These are phyloP conservation scores for Halocaridina rubra DNA, from an alignment of 2,888 invertebrate species.

Conservation along the genomic window DNA sequence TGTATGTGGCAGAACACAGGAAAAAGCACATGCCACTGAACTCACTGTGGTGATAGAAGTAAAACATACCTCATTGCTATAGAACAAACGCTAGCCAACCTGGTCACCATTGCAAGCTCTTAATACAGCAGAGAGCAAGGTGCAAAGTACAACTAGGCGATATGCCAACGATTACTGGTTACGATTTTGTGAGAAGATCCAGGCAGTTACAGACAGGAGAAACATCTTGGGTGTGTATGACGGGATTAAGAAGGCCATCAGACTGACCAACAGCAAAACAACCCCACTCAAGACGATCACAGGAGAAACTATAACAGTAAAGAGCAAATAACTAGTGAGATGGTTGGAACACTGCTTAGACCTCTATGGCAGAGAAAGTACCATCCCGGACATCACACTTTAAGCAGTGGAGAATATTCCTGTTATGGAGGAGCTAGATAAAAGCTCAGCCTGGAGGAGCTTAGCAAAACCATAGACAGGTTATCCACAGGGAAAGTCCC, in stretches of 20 bases:
- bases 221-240: slow-evolving; percentile 2
- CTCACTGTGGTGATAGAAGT: background rate
- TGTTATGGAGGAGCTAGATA: slow-evolving; percentile 12
- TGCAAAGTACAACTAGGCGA: background rate
- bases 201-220: background rate
- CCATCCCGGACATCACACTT: background rate
- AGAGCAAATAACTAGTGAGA: background rate
- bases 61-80: background rate
- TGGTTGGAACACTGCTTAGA: slow-evolving; percentile 26
- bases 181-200: slow-evolving; percentile 1
- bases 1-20: background rate
- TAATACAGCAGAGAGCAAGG: background rate
- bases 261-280: background rate
- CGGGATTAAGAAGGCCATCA: background rate
- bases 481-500: slow-evolving; percentile 15
- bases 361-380: background rate
- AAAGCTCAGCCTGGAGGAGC: background rate
- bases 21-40: background rate
- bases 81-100: background rate
- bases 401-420: background rate
- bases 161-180: slow-evolving; percentile 21
- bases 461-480: background rate
- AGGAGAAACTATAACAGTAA: background rate
- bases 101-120: background rate
- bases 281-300: background rate